Conservation (phyloP, 1,140 invertebrate genomes). For the Leucophenga varia region DNA sequence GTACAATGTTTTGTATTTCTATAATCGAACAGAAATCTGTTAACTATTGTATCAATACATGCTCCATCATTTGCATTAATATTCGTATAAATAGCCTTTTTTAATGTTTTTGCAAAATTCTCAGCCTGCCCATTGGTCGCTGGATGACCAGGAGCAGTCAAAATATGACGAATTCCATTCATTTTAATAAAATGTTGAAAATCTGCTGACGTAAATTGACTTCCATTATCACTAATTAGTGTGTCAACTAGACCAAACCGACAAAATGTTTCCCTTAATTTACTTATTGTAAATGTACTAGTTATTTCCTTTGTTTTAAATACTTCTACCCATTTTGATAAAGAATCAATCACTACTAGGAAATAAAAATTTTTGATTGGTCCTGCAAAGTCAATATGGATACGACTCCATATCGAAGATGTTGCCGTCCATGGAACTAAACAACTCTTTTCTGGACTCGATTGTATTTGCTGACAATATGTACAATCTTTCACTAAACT, state of each 20-base stretch:
- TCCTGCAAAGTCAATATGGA: slow-evolving; percentile 7
- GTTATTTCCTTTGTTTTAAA: slow-evolving; percentile 6
- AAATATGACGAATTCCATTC: too few species aligned
- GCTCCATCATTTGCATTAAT: not conserved
- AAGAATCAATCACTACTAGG: slow-evolving; percentile 1
- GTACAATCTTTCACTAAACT: too few species aligned
- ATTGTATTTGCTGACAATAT: too few species aligned
- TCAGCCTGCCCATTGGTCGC: slow-evolving; percentile 6
- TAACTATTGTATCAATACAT: slow-evolving; percentile 1
- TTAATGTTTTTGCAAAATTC: slow-evolving; percentile 3
- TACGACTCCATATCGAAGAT: slow-evolving; percentile 7
- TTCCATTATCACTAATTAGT: slow-evolving; percentile 3
- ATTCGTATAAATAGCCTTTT: slow-evolving; percentile 1
- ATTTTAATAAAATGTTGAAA: slow-evolving; percentile 1
- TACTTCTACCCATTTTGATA: slow-evolving; percentile 7
- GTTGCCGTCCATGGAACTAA: slow-evolving; percentile 8
- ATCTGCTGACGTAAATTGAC: not conserved
- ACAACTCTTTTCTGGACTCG: too few species aligned
- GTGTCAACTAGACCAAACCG: slow-evolving; percentile 4
- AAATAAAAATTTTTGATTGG: not conserved
- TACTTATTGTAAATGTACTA: slow-evolving; percentile 1
- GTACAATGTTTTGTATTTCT: not conserved
- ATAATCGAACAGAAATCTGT: slow-evolving; percentile 4
- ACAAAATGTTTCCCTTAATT: slow-evolving; percentile 1
- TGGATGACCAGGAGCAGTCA: slow-evolving; percentile 1